These are phyloP conservation scores for Cacoxenus indagator DNA, from an alignment of 2,888 invertebrate species.

Conservation along the genomic window DNA sequence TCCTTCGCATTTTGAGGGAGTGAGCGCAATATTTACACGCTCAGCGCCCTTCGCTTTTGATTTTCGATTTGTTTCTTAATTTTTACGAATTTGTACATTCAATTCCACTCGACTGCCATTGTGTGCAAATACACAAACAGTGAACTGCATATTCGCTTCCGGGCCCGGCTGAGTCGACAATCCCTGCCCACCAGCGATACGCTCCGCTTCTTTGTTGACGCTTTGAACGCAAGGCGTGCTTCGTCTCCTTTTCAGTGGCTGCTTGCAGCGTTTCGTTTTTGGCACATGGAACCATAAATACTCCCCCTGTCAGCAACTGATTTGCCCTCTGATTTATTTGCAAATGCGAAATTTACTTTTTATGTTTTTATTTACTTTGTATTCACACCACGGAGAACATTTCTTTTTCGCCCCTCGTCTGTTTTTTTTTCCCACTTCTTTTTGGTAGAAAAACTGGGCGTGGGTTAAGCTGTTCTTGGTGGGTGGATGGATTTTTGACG, in stretches of 20 bases:
- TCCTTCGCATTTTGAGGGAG: neutral
- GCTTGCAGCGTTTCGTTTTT: slow-evolving; percentile 14
- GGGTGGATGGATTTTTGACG: neutral
- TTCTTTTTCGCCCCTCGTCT: neutral
- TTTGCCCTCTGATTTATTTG: slow-evolving; percentile 62
- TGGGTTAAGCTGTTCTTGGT: neutral
- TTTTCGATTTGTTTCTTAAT: slow-evolving; percentile 64
- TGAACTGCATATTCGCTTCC: slow-evolving; percentile 15
- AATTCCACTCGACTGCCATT: slow-evolving; percentile 44
- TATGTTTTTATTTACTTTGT: slow-evolving; percentile 61
- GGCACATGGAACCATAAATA: slow-evolving; percentile 56
- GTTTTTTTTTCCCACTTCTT: neutral
- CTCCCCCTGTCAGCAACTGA: slow-evolving; percentile 64
- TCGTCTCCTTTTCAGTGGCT: neutral
- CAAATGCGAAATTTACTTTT: slow-evolving; percentile 63
- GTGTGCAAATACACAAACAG: slow-evolving; percentile 30
- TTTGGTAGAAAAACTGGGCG: neutral
- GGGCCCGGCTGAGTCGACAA: too few species aligned
- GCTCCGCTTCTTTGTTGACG: slow-evolving; percentile 26
- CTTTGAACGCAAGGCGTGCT: neutral
- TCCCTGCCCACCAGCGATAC: slow-evolving; percentile 4
- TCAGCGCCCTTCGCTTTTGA: slow-evolving; percentile 37
- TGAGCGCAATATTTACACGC: slow-evolving; percentile 22
- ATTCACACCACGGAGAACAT: slow-evolving; percentile 55
- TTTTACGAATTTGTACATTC: slow-evolving; percentile 56